phyloP scores from a whole-genome alignment of 2,797 vertebrate genomes.

The Dallia pectoralis region DNA sequence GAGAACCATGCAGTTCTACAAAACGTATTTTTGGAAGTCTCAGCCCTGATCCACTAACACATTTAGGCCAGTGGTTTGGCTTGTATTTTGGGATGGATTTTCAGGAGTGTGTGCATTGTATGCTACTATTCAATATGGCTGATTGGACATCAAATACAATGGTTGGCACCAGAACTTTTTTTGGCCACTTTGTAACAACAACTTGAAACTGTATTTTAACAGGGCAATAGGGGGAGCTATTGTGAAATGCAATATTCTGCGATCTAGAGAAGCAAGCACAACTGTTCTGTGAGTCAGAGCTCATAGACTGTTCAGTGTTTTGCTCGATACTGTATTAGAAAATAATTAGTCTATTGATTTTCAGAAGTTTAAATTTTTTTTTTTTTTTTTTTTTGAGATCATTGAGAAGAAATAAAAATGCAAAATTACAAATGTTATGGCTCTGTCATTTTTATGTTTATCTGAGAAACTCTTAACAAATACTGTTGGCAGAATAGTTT shows the following conservation, averaged over 20 bases:
- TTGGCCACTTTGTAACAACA: slow-evolving; percentile 64
- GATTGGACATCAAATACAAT: slow-evolving; percentile 49
- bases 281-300: slow-evolving; percentile 56
- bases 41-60: slow-evolving; percentile 30
- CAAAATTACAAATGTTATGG: slow-evolving; percentile 48
- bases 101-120: slow-evolving; percentile 13
- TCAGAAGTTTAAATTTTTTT: slow-evolving; percentile 80
- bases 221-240: slow-evolving; percentile 44
- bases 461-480: too few species aligned
- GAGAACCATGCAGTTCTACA: slow-evolving; percentile 25
- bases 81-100: slow-evolving; percentile 32
- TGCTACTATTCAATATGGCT: slow-evolving; percentile 47
- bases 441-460: background rate
- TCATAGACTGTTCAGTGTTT: slow-evolving; percentile 66
- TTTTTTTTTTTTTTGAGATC: slow-evolving; percentile 63
- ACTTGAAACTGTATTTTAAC: slow-evolving; percentile 60
- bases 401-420: slow-evolving; percentile 70
- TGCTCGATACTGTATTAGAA: slow-evolving; percentile 57
- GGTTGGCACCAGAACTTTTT: slow-evolving; percentile 57
- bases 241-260: slow-evolving; percentile 61
- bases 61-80: slow-evolving; percentile 25
- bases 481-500: too few species aligned
- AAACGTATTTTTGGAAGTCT: slow-evolving; percentile 5
- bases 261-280: slow-evolving; percentile 54
- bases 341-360: slow-evolving; percentile 69